Conservation (phyloP, 2,888 invertebrate genomes). For the Ophion ventricosus region DNA sequence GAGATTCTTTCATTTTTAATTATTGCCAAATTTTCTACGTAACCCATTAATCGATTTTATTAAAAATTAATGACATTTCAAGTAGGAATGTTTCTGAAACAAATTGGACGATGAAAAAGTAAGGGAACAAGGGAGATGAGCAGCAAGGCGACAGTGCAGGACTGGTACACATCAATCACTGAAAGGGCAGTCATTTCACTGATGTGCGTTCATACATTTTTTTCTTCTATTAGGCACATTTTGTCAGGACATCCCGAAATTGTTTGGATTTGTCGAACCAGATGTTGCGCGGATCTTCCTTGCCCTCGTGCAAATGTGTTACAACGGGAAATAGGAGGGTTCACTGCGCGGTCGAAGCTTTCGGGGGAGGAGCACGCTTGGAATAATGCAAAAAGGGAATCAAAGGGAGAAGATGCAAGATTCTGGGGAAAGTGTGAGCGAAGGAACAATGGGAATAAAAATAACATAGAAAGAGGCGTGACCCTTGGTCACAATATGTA, state of each 20-base stretch:
- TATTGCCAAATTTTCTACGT: no score
- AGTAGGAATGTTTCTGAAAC: not conserved
- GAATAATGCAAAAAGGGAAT: not conserved
- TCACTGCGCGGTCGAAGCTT: not conserved
- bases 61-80: not conserved
- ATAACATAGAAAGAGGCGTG: not conserved
- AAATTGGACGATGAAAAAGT: not conserved
- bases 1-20: no score
- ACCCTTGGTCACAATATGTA: conserved; percentile 6
- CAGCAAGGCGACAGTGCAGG: not conserved
- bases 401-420: not conserved
- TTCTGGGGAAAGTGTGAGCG: not conserved
- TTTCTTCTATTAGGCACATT: not conserved
- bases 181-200: not conserved
- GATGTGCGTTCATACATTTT: not conserved
- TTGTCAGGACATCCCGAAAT: not conserved
- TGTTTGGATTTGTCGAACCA: conserved; percentile 14
- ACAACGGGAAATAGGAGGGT: not conserved
- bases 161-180: not conserved
- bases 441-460: not conserved
- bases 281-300: not conserved
- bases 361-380: not conserved
- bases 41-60: no score
- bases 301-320: not conserved
- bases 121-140: not conserved